Base-by-base conservation (phyloP, 2,113 vertebrate genomes). In the Equus przewalskii region DNA sequence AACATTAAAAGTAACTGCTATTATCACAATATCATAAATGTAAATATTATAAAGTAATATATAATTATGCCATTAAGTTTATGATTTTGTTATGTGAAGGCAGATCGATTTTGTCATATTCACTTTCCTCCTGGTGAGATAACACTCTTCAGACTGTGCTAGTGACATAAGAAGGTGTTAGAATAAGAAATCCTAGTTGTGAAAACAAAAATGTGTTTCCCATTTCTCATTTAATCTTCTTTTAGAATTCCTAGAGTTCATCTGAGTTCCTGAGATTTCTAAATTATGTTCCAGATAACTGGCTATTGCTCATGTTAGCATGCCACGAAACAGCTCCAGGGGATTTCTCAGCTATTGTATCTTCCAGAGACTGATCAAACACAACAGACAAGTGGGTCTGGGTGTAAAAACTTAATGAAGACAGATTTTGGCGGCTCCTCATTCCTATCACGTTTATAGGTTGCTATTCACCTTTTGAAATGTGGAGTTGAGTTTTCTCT, bases 201-300 rank as follows among this genome's bases (percentile, higher is more conserved):
- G 70, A 96, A 92, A 95, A 84, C 51, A 95, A 94, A 90, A 89
- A 73, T 64, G 28, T 44, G 72, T 67, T n/a, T 89, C 54, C 5
- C 75, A 33, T n/a, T 94, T 97, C 80, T 83, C 70, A 80, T 49
- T 90, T 62, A 69, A 58, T 91, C 36, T 87, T 94, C 65, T 73
- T 83, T 92, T 36, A 83, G 91, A 82, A 85, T 64, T 69, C 58
- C n/a, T 64, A 14, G 49, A 69, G 36, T 51, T 85, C 62, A 41
- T 30, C 36, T 44, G 65, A 91, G 67, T 83, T 96, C 11, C 56
- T 44, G 28, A 13, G 44, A 65, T 78, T 95, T 87, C 81, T 92
- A 58, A 92, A 41, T 54, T 60, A 46, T 30, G 4, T 67, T 10
- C 46, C 24, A 87, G 49, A 12, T 76, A 78, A 85, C 60, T 79